Base-by-base conservation (phyloP, 2,797 vertebrate genomes). In the Oreortyx pictus region DNA sequence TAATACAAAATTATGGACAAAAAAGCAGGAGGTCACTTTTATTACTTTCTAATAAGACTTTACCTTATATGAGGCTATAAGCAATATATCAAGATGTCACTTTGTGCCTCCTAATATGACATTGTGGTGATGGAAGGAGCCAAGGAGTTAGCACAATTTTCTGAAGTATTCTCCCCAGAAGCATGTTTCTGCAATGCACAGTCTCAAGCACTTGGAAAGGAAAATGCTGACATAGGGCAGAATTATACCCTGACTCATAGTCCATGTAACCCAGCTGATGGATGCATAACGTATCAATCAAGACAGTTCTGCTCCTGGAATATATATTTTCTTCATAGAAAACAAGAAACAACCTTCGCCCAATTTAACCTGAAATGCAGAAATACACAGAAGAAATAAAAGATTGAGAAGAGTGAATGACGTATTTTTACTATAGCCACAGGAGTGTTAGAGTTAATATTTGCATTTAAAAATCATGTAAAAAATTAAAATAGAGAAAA, bases 31-130 rank as follows among this genome's bases (percentile, higher is more conserved):
- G 88, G 96, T 95, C 95, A 91, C 92, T 94, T 97, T 96, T 97
- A 96, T 97, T 97, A 96, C 94, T 97, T 97, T 93, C 88, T 97
- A 96, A 97, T 96, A 95, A 96, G 96, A 94, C 96, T 96, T 97
- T 96, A 97, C 94, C 95, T 96, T 96, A 96, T 97, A 96, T 91
- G 88, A 95, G 92, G 89, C 94, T 96, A 96, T 94, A 95, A 96
- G 95, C 94, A 94, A 96, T 97, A 97, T 95, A 96, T 96, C 94
- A 96, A 95, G 93, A 95, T 96, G 94, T 95, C 93, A 96, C 85
- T 96, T 97, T 96, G 88, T 78, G 87, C 92, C 95, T 97, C 86
- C 92, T 96, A 97, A 97, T 97, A 96, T 97, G 97, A 97, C 97
- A 97, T 93, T 96, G 95, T 87, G 94, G 93, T 95, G 96, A 97